Percentiles rank a stretch among this genome's conserved stretches.
phyloP scores from a whole-genome alignment of 2,888 invertebrate genomes.

The Hoplodrina ambigua region DNA sequence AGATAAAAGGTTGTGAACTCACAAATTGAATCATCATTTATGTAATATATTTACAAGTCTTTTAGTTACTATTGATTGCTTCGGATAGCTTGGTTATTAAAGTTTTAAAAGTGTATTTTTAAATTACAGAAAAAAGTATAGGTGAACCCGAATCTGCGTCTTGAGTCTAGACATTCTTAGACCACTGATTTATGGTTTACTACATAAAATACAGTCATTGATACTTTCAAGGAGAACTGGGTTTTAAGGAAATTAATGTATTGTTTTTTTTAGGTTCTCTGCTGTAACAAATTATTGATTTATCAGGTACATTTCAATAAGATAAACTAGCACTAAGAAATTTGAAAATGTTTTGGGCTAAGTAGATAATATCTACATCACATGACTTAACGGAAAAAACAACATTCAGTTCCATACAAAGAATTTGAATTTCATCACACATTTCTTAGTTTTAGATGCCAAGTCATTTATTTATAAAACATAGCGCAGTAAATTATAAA shows the following conservation, averaged over 20 bases:
- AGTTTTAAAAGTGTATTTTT: slow-evolving; percentile 34
- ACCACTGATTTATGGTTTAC: slow-evolving; percentile 57
- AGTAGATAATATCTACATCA: neutral
- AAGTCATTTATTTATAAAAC: slow-evolving; percentile 46
- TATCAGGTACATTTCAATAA: slow-evolving; percentile 36
- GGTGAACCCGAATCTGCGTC: slow-evolving; percentile 27
- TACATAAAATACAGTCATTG: slow-evolving; percentile 43
- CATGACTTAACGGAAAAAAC: neutral
- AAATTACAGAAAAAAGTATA: slow-evolving; percentile 42
- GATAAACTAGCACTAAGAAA: slow-evolving; percentile 2
- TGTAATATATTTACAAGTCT: slow-evolving; percentile 41
- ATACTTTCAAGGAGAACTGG: slow-evolving; percentile 44
- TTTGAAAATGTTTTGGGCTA: neutral
- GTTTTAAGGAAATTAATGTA: slow-evolving; percentile 26
- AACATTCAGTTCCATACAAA: neutral
- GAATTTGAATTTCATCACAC: slow-evolving; percentile 11
- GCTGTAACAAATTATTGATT: slow-evolving; percentile 42
- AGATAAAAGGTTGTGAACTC: slow-evolving; percentile 33
- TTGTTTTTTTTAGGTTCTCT: slow-evolving; percentile 21
- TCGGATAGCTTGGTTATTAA: slow-evolving; percentile 47
- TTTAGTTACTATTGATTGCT: slow-evolving; percentile 56
- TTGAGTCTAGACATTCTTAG: slow-evolving; percentile 53
- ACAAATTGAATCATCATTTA: slow-evolving; percentile 51
- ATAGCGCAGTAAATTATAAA: slow-evolving; percentile 49
- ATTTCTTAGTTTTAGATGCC: slow-evolving; percentile 13